Base-by-base conservation (phyloP, 2,888 invertebrate species). In the Tachina grossa region DNA sequence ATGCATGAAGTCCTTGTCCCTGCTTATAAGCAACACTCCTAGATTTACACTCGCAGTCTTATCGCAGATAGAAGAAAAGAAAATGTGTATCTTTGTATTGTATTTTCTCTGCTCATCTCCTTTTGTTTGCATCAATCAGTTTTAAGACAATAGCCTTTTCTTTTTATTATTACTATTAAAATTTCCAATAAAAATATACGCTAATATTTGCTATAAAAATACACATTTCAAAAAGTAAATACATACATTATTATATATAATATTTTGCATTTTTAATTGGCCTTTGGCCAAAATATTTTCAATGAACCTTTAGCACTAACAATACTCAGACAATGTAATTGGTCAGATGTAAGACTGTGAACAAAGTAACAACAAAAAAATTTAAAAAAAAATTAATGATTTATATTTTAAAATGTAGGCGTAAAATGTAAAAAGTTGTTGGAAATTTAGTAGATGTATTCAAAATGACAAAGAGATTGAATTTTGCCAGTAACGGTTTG, bases 251-350 rank as follows among this genome's bases (percentile, higher is more conserved):
- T 16, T 53, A 16, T n/a, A 16, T 16, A 19, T 53, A 53, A 53
- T 65, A 22, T 19, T 47, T 75, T 61, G 19, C 6, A 74, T 61
- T 55, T 47, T 77, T 66, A 59, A 57, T 77, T 83, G 83, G 83
- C 71, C 45, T 51, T 31, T 65, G 57, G 77, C 83, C 83, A 83
- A 83, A 57, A 65, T 68, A 10, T 47, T 51, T 68, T 39, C 19
- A 51, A 76, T 45, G 2, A 66, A 77, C n/a, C 57, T 77, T 53
- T 75, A 19, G 19, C 63, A 63, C 13, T 74, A 16, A 51, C 61
- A 39, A 9, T 43, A n/a, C 19, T 14, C 47, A 66, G 72, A 72
- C 75, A 81, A 68, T 68, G 76, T 55, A 31, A 57, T 63, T 65
- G 51, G 49, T 43, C 49, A 55, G 43, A 41, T n/a, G 16, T 59